Base-by-base conservation (phyloP, 2,888 invertebrate genomes). In the Nycteola revayana region DNA sequence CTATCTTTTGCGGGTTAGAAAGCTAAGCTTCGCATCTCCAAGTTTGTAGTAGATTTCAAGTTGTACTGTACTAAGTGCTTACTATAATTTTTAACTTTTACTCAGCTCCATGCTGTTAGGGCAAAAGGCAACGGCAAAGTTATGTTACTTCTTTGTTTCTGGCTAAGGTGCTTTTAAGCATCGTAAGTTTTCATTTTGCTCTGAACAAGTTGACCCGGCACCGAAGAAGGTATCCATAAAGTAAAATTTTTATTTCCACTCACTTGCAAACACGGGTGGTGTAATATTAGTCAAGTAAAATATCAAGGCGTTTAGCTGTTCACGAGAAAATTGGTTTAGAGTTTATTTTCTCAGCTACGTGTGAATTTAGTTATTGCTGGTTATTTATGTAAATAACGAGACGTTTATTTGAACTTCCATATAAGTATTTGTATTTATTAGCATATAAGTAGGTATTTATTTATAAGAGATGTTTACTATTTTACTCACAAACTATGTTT, bases 141-240 rank as follows among this genome's bases (percentile, higher is more conserved):
- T 54, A 45, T 38, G 42, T 32, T 39, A 28, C 34, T 49, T 56
- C 55, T 52, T 48, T 49, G 58, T 57, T 57, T 42, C 32, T 53
- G 32, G 31, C 27, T 36, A 32, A 49, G 10, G 21, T 31, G 42
- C 49, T 54, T 54, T 53, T 46, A 56, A 39, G 35, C 23, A 43
- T 46, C 35, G 42, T 42, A 52, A 36, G 53, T 56, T 56, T 39
- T 28, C 33, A 46, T 57, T 57, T 45, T 38, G 34, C 36, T 37
- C 35, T 25, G 35, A 34, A 42, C 30, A 28, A 51, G 31, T 47
- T 34, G 22, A 31, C 20, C 29, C 20, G 17, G 27, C 28, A 10
- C 30, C 14, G 38, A 34, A 31, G 32, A 35, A 25, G 25, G 11
- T 2, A 11, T 28, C 21, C 22, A 9, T 53, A 47, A 51, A 52